Percentiles rank a stretch among this genome's conserved stretches.
Evolutionary conservation across 2,888 invertebrate species (phyloP).

Genomic region (Tubulanus polymorphus): DNA sequence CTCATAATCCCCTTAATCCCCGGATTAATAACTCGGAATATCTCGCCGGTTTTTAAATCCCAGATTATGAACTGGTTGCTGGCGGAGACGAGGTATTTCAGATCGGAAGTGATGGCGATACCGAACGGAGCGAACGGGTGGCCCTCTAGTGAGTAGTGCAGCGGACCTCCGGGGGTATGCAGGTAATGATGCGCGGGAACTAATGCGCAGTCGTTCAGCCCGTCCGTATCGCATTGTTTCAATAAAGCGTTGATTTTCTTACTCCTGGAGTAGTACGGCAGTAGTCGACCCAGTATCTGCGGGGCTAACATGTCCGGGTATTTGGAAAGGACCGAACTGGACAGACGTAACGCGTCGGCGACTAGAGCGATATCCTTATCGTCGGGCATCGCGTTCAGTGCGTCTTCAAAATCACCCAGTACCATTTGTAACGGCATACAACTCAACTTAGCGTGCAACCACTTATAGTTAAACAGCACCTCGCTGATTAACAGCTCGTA

Average conservation of each 20-base stretch:
- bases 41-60: constrained; percentile 92
- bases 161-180: constrained; percentile 97
- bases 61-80: constrained; percentile 96
- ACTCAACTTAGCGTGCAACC: constrained; percentile 92
- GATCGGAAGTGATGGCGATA: constrained; percentile 46
- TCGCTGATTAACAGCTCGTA: constrained; percentile 86
- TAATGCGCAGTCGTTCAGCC: constrained; percentile 82
- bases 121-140: constrained; percentile 81
- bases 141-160: constrained; percentile 96
- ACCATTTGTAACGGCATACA: constrained; percentile 94
- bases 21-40: constrained; percentile 83
- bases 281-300: constrained; percentile 83
- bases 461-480: constrained; percentile 95
- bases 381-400: constrained; percentile 54
- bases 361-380: constrained; percentile 50
- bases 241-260: constrained; percentile 81
- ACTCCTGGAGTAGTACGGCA: constrained; percentile 86
- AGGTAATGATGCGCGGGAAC: constrained; percentile 92
- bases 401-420: constrained; percentile 92
- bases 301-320: constrained; percentile 96
- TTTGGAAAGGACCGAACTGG: constrained; percentile 85
- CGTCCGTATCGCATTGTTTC: constrained; percentile 84
- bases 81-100: constrained; percentile 78
- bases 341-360: constrained; percentile 65
- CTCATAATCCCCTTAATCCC: constrained; percentile 90